These are phyloP conservation scores for Calameuta pallipes DNA, from an alignment of 2,888 invertebrate genomes.

Conservation along the genomic window DNA sequence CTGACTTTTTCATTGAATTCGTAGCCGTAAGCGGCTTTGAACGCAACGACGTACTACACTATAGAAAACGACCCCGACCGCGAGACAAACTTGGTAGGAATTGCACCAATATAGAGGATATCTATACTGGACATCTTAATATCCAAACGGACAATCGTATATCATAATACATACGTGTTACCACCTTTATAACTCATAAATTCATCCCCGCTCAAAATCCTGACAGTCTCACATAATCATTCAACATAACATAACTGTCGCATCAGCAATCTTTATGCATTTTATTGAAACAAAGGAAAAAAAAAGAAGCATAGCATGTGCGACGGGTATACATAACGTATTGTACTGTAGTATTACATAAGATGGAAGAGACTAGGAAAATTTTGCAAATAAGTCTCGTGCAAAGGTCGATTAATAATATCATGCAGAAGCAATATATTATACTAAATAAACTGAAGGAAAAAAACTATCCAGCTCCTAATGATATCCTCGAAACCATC, in stretches of 20 bases:
- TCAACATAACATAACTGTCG: background rate
- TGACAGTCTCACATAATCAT: background rate
- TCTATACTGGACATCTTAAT: background rate
- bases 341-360: background rate
- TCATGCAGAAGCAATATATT: background rate
- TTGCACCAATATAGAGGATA: background rate
- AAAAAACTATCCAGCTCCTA: background rate
- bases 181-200: background rate
- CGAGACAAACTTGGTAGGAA: conserved; percentile 20
- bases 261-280: background rate
- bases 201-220: background rate
- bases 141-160: background rate
- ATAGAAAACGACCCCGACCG: conserved; percentile 15
- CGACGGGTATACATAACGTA: background rate
- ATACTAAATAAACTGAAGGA: background rate
- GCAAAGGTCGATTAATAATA: background rate
- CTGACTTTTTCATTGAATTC: background rate
- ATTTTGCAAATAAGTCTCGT: background rate
- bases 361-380: background rate
- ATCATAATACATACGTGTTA: background rate
- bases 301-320: background rate
- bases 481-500: background rate
- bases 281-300: background rate
- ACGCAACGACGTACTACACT: background rate
- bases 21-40: background rate